Evolutionary conservation across 2,888 invertebrate species (phyloP), one percentile per base, ranked within the genome.

Genomic region (Hyposoter dolosus): DNA sequence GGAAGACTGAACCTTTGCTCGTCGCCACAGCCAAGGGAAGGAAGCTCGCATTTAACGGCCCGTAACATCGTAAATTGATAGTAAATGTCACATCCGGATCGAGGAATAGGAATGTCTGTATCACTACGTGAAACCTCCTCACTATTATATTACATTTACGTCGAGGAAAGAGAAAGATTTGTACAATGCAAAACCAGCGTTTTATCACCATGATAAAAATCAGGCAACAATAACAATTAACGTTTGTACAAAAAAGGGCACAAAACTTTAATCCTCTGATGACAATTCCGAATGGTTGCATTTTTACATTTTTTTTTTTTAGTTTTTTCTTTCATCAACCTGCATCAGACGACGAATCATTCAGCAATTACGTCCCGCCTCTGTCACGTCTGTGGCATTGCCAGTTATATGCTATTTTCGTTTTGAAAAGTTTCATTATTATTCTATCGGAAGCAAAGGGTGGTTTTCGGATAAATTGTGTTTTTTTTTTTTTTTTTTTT

Each of bases 51-150:
- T 89, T 93, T 93, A 92, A 93, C 91, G 91, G 90, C 86, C 90
- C 89, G 90, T 89, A 89, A 90, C 91, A 89, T 92, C 91, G 91
- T 92, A 92, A 93, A 93, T 93, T 93, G 92, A 93, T 91, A 91
- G 91, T 92, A 92, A 93, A 93, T 91, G 93, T 92, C 92, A 91
- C 90, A 90, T 92, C 89, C 89, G 91, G 90, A 90, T 92, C 90
- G 89, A 83, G 88, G 90, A 92, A 91, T 90, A 91, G 92, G 89
- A 91, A 91, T 90, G 90, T 88, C 82, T 89, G 88, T 88, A 82
- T 86, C 79, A 56, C 71, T 50, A 69, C 28, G 65, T 40, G 75
- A 69, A 74, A 40, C 19, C 43, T 35, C 23, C 19, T 53, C 65
- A 43, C 56, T n/a, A 35, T 32, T 50, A 35, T 63, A 28, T 40